Evolutionary conservation across 2,113 vertebrate genomes (phyloP), one percentile per base, ranked within the genome.

Genomic region (Rhagologus leucostigma): DNA sequence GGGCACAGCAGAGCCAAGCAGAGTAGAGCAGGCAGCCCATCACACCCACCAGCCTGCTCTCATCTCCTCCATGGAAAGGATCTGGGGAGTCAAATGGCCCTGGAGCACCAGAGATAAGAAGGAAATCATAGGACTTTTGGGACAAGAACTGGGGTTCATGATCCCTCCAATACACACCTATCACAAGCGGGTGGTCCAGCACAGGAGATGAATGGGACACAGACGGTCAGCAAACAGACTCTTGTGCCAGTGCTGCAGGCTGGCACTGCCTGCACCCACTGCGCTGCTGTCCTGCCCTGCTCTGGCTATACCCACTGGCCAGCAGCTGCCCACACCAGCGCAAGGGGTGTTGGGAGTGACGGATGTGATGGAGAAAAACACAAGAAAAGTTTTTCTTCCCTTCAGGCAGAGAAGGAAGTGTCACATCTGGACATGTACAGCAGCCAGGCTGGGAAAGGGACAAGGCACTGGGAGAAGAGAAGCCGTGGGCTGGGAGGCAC

Each of bases 281-380:
- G 1, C 0, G 0, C 65, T 79, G 70, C 74, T 64, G 41, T 35
- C 10, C 57, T 79, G 57, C 15, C 49, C 49, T 0, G 1, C 21
- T 63, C 84, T 1, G 0, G 29, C 87, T 5, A 2, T 19, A 60
- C 17, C 41, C 53, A 17, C 7, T 0, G 6, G 22, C 41, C 76
- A 93, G 74, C 88, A 87, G 78, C 46, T 53, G 50, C 81, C 74
- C 68, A 59, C 7, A 4, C n/a, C 42, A 67, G 50, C 0, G 0
- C 32, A 62, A n/a, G 37, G 46, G 3, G 8, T 1, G 0, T 33
- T 2, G 3, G 57, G 27, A 83, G 17, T 9, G 35, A 85, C 0
- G 1, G 69, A 82, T 3, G 3, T 9, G 30, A 78, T 1, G 2
- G 68, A 94, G n/a, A 35, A 62, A 87, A 87, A 89, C 49, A 83